These are phyloP conservation scores for Cyrtodaria siliqua DNA, from an alignment of 2,888 invertebrate genomes.

Conservation along the genomic window DNA sequence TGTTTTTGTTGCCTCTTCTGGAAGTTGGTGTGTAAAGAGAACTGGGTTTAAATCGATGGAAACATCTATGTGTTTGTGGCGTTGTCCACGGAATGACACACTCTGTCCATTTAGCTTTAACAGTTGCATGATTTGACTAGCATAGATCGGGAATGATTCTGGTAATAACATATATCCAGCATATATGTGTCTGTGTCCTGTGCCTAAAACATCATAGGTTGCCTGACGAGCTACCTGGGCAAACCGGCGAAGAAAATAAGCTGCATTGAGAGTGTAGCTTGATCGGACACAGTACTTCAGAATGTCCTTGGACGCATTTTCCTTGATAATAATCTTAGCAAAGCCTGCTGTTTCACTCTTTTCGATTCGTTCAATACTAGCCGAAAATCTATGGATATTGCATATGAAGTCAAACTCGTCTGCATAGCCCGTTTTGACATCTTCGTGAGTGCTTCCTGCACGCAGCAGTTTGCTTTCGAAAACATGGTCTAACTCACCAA, in stretches of 20 bases:
- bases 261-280: background rate
- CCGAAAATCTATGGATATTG: conserved; percentile 4
- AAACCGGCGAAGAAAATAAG: conserved; percentile 23
- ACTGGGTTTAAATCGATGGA: conserved; percentile 48
- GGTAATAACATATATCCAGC: conserved; percentile 13
- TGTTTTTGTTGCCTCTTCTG: background rate
- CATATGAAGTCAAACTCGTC: conserved; percentile 51
- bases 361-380: conserved; percentile 23
- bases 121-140: background rate
- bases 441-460: conserved; percentile 42
- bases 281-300: conserved; percentile 23
- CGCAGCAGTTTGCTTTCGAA: conserved; percentile 28
- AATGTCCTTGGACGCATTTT: conserved; percentile 3
- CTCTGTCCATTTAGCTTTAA: conserved; percentile 22
- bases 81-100: conserved; percentile 30
- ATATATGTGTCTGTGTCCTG: conserved; percentile 6
- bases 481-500: conserved; percentile 33
- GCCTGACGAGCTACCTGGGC: conserved; percentile 13
- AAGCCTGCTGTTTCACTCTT: conserved; percentile 17
- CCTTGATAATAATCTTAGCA: conserved; percentile 15
- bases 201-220: conserved; percentile 22
- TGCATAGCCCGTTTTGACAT: conserved; percentile 41
- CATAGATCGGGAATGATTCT: conserved; percentile 14
- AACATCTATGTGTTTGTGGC: conserved; percentile 39
- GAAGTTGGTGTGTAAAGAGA: conserved; percentile 12